Evolutionary conservation across 2,113 vertebrate genomes (phyloP).

Genomic region (Perca fluviatilis): DNA sequence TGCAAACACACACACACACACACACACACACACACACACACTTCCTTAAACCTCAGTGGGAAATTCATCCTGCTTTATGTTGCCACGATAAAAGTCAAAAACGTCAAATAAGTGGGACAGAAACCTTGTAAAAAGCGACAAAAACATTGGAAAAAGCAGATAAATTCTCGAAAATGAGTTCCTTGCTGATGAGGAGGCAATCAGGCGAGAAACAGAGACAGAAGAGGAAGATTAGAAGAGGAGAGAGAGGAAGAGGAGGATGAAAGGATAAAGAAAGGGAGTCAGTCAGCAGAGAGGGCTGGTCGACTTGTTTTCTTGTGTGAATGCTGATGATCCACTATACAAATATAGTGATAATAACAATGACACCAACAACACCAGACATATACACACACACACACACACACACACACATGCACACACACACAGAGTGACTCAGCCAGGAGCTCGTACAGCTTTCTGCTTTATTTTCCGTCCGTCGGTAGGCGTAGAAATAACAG

Average conservation of each 20-base stretch:
- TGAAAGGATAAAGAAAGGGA: slow-evolving; percentile 23
- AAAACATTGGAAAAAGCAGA: too few species aligned
- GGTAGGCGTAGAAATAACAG: slow-evolving; percentile 29
- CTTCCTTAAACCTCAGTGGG: too few species aligned
- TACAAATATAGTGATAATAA: slow-evolving; percentile 45
- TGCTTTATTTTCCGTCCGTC: slow-evolving; percentile 49
- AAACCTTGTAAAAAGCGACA: neutral
- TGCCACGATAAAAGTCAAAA: too few species aligned
- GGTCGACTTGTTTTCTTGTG: neutral
- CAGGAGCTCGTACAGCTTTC: slow-evolving; percentile 32
- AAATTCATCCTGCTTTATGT: too few species aligned
- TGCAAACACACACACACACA: too few species aligned
- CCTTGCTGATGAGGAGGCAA: slow-evolving; percentile 10
- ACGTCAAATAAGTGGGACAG: neutral
- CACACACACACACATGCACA: neutral
- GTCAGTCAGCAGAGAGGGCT: too few species aligned
- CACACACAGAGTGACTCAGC: slow-evolving; percentile 10
- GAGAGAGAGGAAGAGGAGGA: slow-evolving; percentile 6
- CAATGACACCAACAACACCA: neutral
- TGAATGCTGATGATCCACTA: slow-evolving; percentile 32
- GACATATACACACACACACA: neutral
- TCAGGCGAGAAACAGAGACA: neutral
- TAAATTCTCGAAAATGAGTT: neutral
- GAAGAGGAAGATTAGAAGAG: slow-evolving; percentile 16
- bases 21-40: too few species aligned